phyloP scores from a whole-genome alignment of 35 echinoderm and acorn worm genomes.

The Ophioderma brevispina region DNA sequence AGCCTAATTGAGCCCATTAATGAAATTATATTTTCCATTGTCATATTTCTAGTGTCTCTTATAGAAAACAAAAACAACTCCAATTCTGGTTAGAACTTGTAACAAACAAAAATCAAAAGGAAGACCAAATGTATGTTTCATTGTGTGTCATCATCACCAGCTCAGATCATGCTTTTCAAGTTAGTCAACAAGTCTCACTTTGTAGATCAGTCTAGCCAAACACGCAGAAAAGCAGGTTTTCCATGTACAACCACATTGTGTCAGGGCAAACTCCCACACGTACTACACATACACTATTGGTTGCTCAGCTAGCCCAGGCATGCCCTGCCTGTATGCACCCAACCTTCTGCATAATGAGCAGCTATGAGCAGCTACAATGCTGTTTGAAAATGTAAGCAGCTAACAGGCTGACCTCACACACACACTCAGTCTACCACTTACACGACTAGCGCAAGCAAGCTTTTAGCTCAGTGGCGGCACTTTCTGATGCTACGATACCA shows the following conservation, averaged over 20 bases:
- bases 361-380: background rate
- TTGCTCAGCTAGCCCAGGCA: background rate
- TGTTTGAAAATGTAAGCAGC: background rate
- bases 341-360: background rate
- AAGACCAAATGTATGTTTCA: too few species aligned
- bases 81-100: too few species aligned
- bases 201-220: background rate
- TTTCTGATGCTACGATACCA: too few species aligned
- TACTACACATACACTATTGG: too few species aligned
- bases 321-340: background rate
- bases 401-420: background rate
- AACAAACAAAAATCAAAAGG: too few species aligned
- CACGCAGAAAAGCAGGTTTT: background rate
- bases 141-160: too few species aligned
- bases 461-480: background rate
- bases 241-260: background rate
- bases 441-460: background rate
- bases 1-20: too few species aligned
- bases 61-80: too few species aligned
- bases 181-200: background rate
- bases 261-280: background rate
- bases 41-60: too few species aligned
- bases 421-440: background rate
- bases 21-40: too few species aligned
- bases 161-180: background rate